A percentile compares a stretch with the other conserved stretches of the same genome.
phyloP scores from a whole-genome alignment of 2,113 vertebrate genomes.

The Nipponia nippon region DNA sequence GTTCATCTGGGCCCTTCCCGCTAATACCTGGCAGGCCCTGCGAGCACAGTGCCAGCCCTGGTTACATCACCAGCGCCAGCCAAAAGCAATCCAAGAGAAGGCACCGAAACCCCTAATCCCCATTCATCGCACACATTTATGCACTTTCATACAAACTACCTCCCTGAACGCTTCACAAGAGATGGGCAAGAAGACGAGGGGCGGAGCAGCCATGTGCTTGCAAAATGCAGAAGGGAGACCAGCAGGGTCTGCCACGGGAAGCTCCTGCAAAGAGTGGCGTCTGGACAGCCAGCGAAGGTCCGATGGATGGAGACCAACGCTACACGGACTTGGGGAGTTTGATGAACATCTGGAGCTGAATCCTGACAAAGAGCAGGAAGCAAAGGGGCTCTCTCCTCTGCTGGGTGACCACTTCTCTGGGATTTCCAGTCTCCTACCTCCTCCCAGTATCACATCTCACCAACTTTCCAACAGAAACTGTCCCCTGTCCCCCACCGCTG shows the following conservation, averaged over 20 bases:
- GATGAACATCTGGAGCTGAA: background rate
- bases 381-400: background rate
- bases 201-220: background rate
- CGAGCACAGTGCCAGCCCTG: background rate
- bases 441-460: background rate
- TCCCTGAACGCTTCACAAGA: background rate
- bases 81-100: background rate
- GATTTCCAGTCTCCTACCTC: background rate
- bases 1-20: background rate
- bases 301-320: background rate
- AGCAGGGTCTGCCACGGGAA: background rate
- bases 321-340: fast-evolving
- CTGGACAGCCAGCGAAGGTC: background rate
- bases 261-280: background rate
- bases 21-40: background rate
- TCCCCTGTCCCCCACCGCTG: background rate
- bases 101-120: background rate
- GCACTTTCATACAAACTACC: background rate
- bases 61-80: background rate
- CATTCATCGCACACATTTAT: background rate
- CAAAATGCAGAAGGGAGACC: background rate
- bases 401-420: background rate
- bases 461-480: background rate
- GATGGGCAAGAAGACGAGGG: background rate
- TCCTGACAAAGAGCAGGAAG: background rate